Base-by-base conservation (phyloP, 1,140 invertebrate genomes). In the Drosophila orosa region DNA sequence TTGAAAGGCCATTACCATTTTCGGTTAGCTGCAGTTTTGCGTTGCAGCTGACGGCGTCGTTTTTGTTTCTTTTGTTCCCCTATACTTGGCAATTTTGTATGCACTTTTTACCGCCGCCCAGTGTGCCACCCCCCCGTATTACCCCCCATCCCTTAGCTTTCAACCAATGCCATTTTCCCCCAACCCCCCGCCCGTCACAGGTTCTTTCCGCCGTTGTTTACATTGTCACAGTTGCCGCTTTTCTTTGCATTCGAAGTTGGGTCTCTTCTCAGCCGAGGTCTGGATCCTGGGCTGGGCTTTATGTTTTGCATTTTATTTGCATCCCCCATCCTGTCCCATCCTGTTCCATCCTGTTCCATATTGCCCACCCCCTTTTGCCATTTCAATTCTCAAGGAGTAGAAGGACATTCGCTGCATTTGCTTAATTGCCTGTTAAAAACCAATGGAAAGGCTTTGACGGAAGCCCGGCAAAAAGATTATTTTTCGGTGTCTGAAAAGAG, bases 201-300 rank as follows among this genome's bases (percentile, higher is more conserved):
- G 35, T 50, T 58, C 58, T 48, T 78, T 82, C 82, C 68, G 74
- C 65, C 73, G 83, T 79, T 86, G 83, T 82, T 86, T 86, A 86
- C 83, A 86, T 87, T 86, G 83, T 86, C 83, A 86, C 83, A 87
- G 83, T 86, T 86, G 83, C 79, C 75, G 78, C 79, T 82, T 82
- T 75, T 79, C 71, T 78, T 86, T 79, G 83, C 83, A 87, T 86
- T 82, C 81, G 61, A 79, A 85, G 81, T 85, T 80, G 27, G 27
- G 25, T 65, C 56, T 61, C 42, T 13, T 63, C 63, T 25, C 54
- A 39, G 54, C 54, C 60, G 25, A 27, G 60, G 27, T 62, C 52
- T 54, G 50, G 50, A 10, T 54, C 19, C 50, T 59, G 45, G 40
- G 65, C 72, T 50, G 66, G 78, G 65, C 77, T 86, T 82, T 86